Conservation (phyloP, 2,888 invertebrate species). For the Dolomedes plantarius region DNA sequence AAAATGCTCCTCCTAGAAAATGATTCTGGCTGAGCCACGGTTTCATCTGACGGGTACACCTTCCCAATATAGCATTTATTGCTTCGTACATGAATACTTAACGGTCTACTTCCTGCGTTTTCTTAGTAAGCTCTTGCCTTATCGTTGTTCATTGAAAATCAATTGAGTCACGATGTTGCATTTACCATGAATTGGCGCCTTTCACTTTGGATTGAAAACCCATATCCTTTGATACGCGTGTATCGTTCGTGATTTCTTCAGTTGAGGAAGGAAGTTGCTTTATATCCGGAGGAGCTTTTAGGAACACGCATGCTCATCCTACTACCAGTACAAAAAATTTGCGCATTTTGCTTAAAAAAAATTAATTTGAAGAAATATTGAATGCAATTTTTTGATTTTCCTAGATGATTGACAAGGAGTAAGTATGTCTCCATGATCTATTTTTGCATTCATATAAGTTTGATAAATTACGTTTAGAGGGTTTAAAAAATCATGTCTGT, state of each 20-base stretch:
- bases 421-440: no score
- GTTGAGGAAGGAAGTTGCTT: constrained; percentile 57
- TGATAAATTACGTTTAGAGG: no score
- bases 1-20: no score
- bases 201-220: constrained; percentile 6
- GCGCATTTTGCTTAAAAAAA: not conserved
- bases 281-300: constrained; percentile 35
- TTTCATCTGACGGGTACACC: no score
- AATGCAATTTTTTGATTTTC: no score
- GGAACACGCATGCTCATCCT: constrained; percentile 29
- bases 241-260: constrained; percentile 10
- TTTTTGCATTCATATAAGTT: no score
- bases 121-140: not conserved
- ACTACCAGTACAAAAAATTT: not conserved
- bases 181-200: not conserved
- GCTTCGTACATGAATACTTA: no score
- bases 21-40: no score
- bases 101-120: not conserved
- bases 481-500: no score
- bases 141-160: not conserved
- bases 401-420: no score
- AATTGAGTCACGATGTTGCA: not conserved
- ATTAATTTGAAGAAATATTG: no score
- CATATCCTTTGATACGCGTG: constrained; percentile 23
- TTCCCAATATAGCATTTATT: no score